Evolutionary conservation across 1,140 invertebrate genomes (phyloP).

Genomic region (Ceratosolen fusciceps): DNA sequence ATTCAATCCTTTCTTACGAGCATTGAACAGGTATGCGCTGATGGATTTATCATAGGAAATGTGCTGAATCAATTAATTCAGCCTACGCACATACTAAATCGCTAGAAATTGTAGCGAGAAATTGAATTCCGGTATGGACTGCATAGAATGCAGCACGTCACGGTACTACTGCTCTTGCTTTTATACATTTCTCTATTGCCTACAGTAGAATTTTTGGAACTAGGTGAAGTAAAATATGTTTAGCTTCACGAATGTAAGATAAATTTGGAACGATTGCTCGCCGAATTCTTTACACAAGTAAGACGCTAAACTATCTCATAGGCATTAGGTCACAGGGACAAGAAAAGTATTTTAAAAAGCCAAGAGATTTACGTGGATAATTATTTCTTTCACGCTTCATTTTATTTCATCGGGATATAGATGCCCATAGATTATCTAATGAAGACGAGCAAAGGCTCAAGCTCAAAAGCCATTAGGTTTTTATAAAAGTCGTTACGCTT

Average conservation of each 20-base stretch:
- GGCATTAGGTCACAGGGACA: not conserved
- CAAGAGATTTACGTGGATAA: not conserved
- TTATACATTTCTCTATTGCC: slow-evolving; percentile 36
- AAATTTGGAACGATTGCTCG: slow-evolving; percentile 38
- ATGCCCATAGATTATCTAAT: too few relatives aligned
- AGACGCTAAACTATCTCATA: slow-evolving; percentile 40
- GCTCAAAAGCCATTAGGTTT: not conserved
- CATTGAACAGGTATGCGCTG: too few relatives aligned
- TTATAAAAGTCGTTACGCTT: not conserved
- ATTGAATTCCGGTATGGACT: too few relatives aligned
- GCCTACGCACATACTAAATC: too few relatives aligned
- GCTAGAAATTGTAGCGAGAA: too few relatives aligned
- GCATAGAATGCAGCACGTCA: too few relatives aligned
- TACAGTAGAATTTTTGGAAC: slow-evolving; percentile 37
- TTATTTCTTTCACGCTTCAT: not conserved
- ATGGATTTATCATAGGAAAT: too few relatives aligned
- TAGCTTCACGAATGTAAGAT: slow-evolving; percentile 6
- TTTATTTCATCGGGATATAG: not conserved
- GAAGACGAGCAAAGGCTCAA: slow-evolving; percentile 28
- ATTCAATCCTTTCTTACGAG: too few relatives aligned
- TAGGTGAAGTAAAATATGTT: slow-evolving; percentile 43
- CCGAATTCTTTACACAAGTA: slow-evolving; percentile 33
- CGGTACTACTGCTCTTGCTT: slow-evolving; percentile 12
- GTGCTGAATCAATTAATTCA: too few relatives aligned
- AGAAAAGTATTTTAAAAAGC: slow-evolving; percentile 22